These are phyloP conservation scores for Aspidapion aeneum DNA, from an alignment of 2,888 invertebrate species.

Conservation along the genomic window DNA sequence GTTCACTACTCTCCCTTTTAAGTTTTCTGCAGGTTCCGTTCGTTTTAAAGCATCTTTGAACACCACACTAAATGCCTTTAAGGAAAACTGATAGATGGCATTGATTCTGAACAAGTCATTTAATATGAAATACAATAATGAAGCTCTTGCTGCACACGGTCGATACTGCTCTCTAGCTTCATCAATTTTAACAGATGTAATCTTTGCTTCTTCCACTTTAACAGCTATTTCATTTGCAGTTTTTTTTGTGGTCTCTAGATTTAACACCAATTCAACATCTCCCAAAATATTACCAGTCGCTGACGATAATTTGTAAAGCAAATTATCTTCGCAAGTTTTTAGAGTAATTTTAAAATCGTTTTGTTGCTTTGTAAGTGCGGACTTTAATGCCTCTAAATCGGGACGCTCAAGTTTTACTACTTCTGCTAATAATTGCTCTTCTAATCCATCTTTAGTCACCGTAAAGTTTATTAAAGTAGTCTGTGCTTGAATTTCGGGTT, in stretches of 20 bases:
- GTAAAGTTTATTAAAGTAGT: slow-evolving; percentile 94
- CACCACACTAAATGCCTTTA: slow-evolving; percentile 90
- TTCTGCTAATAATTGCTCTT: slow-evolving; percentile 89
- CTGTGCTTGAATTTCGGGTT: slow-evolving; percentile 96
- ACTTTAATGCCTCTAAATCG: slow-evolving; percentile 79
- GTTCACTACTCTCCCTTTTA: slow-evolving; percentile 68
- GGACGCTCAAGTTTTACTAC: slow-evolving; percentile 92
- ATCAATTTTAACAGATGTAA: slow-evolving; percentile 85
- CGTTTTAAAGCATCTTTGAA: slow-evolving; percentile 79
- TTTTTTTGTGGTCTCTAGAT: slow-evolving; percentile 89
- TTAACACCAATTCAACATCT: slow-evolving; percentile 86
- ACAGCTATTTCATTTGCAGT: slow-evolving; percentile 87
- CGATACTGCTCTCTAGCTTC: slow-evolving; percentile 86
- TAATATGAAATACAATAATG: slow-evolving; percentile 88
- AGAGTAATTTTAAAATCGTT: slow-evolving; percentile 93
- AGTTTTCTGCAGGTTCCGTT: slow-evolving; percentile 65
- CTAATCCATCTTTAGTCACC: slow-evolving; percentile 86
- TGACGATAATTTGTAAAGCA: slow-evolving; percentile 80
- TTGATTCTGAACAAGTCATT: slow-evolving; percentile 91
- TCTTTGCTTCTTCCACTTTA: slow-evolving; percentile 83
- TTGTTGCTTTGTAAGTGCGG: slow-evolving; percentile 84
- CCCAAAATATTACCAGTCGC: slow-evolving; percentile 91
- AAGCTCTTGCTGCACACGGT: slow-evolving; percentile 81
- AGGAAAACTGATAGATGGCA: slow-evolving; percentile 92
- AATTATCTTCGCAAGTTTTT: slow-evolving; percentile 86